These are phyloP conservation scores for Zelleria hepariella DNA, from an alignment of 2,888 invertebrate genomes.

Conservation along the genomic window DNA sequence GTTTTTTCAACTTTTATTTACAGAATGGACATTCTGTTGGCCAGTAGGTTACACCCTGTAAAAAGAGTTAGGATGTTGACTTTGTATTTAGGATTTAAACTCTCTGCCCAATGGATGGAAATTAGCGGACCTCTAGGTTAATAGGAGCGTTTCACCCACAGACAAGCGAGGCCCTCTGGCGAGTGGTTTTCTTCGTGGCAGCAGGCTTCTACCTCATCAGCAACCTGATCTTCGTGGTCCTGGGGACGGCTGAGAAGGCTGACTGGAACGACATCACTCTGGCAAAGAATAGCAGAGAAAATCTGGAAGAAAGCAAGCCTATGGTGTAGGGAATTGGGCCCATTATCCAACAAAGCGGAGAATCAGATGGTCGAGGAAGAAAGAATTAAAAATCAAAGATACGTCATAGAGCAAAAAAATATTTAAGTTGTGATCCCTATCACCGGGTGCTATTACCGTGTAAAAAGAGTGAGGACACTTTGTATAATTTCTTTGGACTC, in stretches of 20 bases:
- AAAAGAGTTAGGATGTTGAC: too few relatives aligned
- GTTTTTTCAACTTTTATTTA: background rate
- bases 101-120: too few relatives aligned
- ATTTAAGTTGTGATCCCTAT: too few relatives aligned
- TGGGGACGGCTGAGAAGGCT: conserved; percentile 77
- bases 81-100: background rate
- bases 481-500: too few relatives aligned
- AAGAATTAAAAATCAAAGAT: background rate
- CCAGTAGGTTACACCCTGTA: too few relatives aligned
- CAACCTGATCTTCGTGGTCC: conserved; percentile 76
- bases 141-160: conserved; percentile 39
- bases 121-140: too few relatives aligned
- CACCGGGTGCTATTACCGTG: too few relatives aligned
- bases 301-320: background rate
- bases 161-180: conserved; percentile 77
- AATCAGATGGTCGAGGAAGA: too few relatives aligned
- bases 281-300: conserved; percentile 8
- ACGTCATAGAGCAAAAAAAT: too few relatives aligned
- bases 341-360: too few relatives aligned
- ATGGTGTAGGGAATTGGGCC: background rate
- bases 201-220: conserved; percentile 77
- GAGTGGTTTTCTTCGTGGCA: conserved; percentile 79
- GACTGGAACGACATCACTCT: conserved; percentile 76
- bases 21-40: background rate
- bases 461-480: too few relatives aligned